phyloP scores from a whole-genome alignment of 2,888 invertebrate species.

The Orchestes rusci region DNA sequence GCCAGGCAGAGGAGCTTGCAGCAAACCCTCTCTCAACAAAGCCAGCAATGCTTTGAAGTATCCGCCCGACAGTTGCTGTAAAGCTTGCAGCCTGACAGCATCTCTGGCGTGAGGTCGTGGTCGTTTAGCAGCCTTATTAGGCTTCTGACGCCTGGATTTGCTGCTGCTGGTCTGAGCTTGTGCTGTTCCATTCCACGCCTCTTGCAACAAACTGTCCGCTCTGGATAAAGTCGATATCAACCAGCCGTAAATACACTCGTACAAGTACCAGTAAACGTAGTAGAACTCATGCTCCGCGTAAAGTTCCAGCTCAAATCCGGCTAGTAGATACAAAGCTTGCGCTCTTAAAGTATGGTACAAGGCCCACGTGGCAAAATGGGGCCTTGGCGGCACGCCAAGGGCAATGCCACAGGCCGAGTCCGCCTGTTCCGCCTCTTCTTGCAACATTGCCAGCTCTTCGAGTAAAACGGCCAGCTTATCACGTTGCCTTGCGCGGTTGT shows the following conservation, averaged over 20 bases:
- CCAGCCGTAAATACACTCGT: slow-evolving; percentile 93
- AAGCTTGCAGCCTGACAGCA: slow-evolving; percentile 81
- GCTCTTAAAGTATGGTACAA: slow-evolving; percentile 87
- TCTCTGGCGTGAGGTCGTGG: slow-evolving; percentile 72
- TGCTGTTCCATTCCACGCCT: slow-evolving; percentile 48
- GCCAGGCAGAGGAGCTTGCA: slow-evolving; percentile 75
- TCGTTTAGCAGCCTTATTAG: slow-evolving; percentile 52
- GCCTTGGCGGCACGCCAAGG: slow-evolving; percentile 39
- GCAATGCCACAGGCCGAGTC: slow-evolving; percentile 71
- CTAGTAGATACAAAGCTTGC: slow-evolving; percentile 89
- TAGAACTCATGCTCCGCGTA: slow-evolving; percentile 95
- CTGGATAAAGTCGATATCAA: slow-evolving; percentile 82
- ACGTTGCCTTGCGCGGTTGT: slow-evolving; percentile 90
- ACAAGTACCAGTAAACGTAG: slow-evolving; percentile 93
- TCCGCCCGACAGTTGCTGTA: slow-evolving; percentile 92
- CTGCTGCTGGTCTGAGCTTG: slow-evolving; percentile 45
- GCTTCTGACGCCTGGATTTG: slow-evolving; percentile 55
- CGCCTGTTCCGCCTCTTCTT: slow-evolving; percentile 83
- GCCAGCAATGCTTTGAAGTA: slow-evolving; percentile 93
- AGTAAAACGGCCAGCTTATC: slow-evolving; percentile 86
- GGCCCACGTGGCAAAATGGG: slow-evolving; percentile 86
- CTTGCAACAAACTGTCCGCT: slow-evolving; percentile 77
- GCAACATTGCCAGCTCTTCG: slow-evolving; percentile 84
- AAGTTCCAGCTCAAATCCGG: slow-evolving; percentile 91
- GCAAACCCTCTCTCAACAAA: slow-evolving; percentile 79